phyloP scores from a whole-genome alignment of 2,113 vertebrate genomes.

The Pituophis catenifer region DNA sequence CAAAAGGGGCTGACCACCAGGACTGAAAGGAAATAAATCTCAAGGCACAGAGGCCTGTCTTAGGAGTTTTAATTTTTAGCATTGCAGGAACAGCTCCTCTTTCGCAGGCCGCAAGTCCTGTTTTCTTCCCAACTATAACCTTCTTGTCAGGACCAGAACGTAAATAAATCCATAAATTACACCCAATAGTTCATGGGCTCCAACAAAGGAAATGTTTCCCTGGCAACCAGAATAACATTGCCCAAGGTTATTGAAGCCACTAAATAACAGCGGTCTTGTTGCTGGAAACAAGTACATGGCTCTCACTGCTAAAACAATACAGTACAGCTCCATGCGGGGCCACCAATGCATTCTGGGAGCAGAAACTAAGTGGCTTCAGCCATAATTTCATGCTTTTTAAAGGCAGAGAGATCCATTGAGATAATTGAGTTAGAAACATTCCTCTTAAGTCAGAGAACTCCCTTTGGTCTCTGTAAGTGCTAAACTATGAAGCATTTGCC shows the following conservation, averaged over 20 bases:
- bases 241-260: constrained; percentile 28
- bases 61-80: neutral
- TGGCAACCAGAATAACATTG: constrained; percentile 27
- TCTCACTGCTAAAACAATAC: neutral
- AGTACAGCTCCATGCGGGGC: neutral
- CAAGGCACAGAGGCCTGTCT: neutral
- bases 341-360: neutral
- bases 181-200: constrained; percentile 2
- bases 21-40: neutral
- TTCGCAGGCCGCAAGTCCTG: neutral
- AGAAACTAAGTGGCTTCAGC: neutral
- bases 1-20: neutral
- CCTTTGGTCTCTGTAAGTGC: neutral
- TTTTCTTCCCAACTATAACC: neutral
- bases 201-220: constrained; percentile 19
- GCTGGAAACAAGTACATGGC: neutral
- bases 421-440: neutral
- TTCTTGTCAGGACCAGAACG: constrained; percentile 4
- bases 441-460: neutral
- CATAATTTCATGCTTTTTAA: constrained; percentile 14
- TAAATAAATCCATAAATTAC: constrained; percentile 29
- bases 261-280: constrained; percentile 7
- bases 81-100: neutral
- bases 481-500: neutral
- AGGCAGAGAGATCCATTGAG: neutral